Base-by-base conservation (phyloP, 2,888 invertebrate genomes). In the Cantharis rustica region DNA sequence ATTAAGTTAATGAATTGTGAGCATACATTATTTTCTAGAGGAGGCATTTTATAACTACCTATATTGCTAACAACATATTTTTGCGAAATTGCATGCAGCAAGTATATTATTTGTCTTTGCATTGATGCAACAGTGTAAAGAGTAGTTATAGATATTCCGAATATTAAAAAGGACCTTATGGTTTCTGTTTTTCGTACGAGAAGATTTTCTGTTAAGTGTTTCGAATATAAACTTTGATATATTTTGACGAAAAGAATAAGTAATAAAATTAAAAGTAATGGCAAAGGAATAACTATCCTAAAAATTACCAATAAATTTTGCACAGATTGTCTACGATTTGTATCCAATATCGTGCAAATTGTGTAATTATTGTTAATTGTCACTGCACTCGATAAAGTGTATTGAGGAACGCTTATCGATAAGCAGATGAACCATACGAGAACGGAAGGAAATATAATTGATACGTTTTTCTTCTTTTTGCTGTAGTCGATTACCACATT, bases 391-490 rank as follows among this genome's bases (percentile, higher is more conserved):
- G 91, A 90, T 79, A 92, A 86, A 26, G 89, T 88, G 84, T 90
- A 91, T 81, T 91, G 90, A 10, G 92, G 92, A 69, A 92, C 88
- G 84, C 92, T 91, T 47, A 92, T 84, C 0, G 92, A 92, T 64
- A 89, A 84, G 47, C 91, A 89, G 69, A 91, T 84, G 79, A 91
- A 88, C 92, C 92, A 92, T 69, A 92, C 89, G 80, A 92, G 90
- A 73, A 90, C 83, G 20, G 89, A 88, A 1, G 92, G 92, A 69
- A 90, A 88, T 61, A 89, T 84, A 23, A 91, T 89, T 13, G 91
- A 89, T 61, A 92, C 86, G 73, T 86, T 85, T 31, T 86, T 88
- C 77, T 89, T 88, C 27, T 88, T 84, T 76, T 89, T 85, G 68
- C 90, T 85, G 81, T 92, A 92, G 83, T 91, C 91, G 10, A 91